Evolutionary conservation across 2,113 vertebrate genomes (phyloP).

Genomic region (Athene noctua): DNA sequence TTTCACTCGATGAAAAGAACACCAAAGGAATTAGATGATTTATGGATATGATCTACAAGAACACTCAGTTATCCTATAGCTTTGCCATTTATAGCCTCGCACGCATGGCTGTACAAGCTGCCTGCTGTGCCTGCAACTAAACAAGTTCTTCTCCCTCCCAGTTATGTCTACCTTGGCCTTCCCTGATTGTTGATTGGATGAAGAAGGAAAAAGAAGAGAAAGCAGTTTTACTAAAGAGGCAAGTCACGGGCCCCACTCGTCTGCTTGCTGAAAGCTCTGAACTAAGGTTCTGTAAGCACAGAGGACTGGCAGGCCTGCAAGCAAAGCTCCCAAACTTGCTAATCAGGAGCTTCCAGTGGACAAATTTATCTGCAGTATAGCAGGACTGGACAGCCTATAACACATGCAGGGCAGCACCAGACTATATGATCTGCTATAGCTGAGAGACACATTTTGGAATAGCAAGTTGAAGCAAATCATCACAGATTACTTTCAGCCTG

Average conservation of each 20-base stretch:
- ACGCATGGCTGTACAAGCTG: neutral
- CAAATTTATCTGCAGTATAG: neutral
- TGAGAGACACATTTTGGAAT: neutral
- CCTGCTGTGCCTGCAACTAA: neutral
- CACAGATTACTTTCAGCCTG: neutral
- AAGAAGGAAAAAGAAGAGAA: neutral
- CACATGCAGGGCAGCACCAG: neutral
- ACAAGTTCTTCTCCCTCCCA: neutral
- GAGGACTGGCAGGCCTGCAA: neutral
- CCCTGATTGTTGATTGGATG: neutral
- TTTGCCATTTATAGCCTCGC: neutral
- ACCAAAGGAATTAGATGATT: neutral
- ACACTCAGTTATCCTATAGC: neutral
- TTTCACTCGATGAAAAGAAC: neutral
- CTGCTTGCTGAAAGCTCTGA: neutral
- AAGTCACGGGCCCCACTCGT: neutral
- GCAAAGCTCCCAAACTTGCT: neutral
- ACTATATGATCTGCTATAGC: neutral
- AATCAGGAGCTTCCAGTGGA: neutral
- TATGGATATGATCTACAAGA: neutral
- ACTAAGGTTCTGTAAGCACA: neutral
- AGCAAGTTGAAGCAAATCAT: neutral
- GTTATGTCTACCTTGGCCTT: neutral
- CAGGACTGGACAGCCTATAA: neutral
- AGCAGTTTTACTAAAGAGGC: neutral